Percentiles rank a stretch among this genome's conserved stretches.
These are phyloP conservation scores for Callipepla squamata DNA, from an alignment of 2,113 vertebrate species.

Conservation along the genomic window DNA sequence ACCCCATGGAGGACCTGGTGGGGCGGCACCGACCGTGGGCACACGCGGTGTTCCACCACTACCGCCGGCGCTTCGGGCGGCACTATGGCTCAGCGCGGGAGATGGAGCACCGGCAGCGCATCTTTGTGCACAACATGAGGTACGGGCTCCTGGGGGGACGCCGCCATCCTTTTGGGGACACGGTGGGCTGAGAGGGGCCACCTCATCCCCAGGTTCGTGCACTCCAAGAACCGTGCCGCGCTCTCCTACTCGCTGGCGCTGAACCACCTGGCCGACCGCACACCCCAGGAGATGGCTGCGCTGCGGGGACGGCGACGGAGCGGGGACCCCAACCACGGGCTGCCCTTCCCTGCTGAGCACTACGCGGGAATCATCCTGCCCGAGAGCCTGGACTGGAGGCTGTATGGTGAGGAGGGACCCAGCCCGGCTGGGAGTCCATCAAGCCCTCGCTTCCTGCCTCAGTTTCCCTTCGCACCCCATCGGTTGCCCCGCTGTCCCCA, in stretches of 20 bases:
- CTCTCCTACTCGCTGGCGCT: conserved; percentile 78
- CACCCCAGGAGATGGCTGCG: conserved; percentile 70
- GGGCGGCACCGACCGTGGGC: conserved; percentile 72
- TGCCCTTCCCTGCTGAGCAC: conserved; percentile 66
- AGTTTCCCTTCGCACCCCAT: background rate
- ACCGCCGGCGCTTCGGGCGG: conserved; percentile 73
- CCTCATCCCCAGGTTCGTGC: conserved; percentile 66
- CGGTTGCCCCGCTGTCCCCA: background rate
- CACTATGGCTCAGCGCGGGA: conserved; percentile 66
- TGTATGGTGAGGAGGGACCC: conserved; percentile 70
- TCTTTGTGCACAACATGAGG: conserved; percentile 85
- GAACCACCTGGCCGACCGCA: conserved; percentile 81
- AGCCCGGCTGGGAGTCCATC: too few species aligned
- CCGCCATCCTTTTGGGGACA: fast-evolving
- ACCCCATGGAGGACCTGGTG: conserved; percentile 85
- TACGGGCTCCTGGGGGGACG: background rate
- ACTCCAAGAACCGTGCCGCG: conserved; percentile 79
- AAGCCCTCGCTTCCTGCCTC: background rate
- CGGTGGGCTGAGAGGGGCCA: fast-evolving
- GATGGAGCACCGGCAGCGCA: conserved; percentile 79
- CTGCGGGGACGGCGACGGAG: conserved; percentile 67
- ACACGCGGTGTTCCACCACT: conserved; percentile 75
- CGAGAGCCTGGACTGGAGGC: conserved; percentile 81
- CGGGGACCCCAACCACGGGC: conserved; percentile 74
- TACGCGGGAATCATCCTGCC: conserved; percentile 71